phyloP scores from a whole-genome alignment of 2,888 invertebrate genomes.

The Graphium colonna region DNA sequence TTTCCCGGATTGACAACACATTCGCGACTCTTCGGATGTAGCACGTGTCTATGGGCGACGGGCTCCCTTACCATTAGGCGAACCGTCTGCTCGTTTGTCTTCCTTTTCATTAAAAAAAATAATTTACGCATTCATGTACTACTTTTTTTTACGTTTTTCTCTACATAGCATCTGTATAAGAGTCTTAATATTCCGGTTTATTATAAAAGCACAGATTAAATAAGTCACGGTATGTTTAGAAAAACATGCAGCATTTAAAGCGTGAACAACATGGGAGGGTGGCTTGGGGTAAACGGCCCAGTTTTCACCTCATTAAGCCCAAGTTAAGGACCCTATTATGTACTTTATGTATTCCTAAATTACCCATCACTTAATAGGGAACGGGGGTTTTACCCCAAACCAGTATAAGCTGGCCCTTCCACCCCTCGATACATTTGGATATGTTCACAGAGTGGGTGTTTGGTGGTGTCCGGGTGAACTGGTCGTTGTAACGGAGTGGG shows the following conservation, averaged over 20 bases:
- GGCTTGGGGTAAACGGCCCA: constrained; percentile 56
- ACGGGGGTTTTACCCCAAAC: constrained; percentile 59
- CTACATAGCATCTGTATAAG: too few relatives aligned
- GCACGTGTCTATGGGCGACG: too few relatives aligned
- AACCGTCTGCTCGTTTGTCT: too few relatives aligned
- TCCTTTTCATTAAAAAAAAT: too few relatives aligned
- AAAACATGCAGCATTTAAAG: constrained; percentile 27
- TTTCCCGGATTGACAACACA: too few relatives aligned
- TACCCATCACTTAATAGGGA: constrained; percentile 78
- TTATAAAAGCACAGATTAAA: neutral
- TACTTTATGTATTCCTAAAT: constrained; percentile 80
- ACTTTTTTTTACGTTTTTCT: too few relatives aligned
- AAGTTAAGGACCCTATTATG: constrained; percentile 77
- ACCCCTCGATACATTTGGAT: constrained; percentile 25
- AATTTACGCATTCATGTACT: too few relatives aligned
- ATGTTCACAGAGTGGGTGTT: constrained; percentile 26
- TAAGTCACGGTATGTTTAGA: constrained; percentile 2
- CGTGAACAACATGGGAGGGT: constrained; percentile 48
- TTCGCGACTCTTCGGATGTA: too few relatives aligned
- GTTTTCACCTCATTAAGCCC: constrained; percentile 77
- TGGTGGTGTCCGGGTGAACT: constrained; percentile 30
- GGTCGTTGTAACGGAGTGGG: constrained; percentile 55
- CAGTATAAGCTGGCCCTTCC: constrained; percentile 42
- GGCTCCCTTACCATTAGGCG: too few relatives aligned
- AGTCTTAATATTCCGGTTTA: too few relatives aligned